These are phyloP conservation scores for Bambusicola thoracicus DNA, from an alignment of 2,113 vertebrate species.

Conservation along the genomic window DNA sequence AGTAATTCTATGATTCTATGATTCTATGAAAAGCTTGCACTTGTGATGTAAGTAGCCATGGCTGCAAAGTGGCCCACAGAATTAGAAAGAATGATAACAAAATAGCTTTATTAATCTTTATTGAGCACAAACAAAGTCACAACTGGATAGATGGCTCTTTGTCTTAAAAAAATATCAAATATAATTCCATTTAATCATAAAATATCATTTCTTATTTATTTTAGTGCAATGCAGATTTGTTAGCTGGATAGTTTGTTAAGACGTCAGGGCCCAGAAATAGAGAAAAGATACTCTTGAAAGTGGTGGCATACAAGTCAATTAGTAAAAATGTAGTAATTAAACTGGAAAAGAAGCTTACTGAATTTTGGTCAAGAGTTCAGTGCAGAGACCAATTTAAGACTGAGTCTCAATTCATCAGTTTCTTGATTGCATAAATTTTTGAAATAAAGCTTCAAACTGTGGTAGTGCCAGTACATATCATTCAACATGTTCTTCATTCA, in stretches of 20 bases:
- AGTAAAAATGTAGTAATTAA: neutral
- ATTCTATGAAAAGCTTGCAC: neutral
- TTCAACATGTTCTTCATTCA: neutral
- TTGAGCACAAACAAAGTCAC: neutral
- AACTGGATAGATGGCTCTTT: neutral
- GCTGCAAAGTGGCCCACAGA: neutral
- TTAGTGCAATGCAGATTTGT: neutral
- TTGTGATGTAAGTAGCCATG: neutral
- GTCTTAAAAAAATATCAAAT: neutral
- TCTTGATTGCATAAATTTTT: neutral
- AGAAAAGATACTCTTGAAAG: neutral
- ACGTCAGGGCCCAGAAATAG: neutral
- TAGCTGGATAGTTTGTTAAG: neutral
- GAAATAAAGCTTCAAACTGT: neutral
- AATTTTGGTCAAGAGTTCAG: neutral
- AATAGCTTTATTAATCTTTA: neutral
- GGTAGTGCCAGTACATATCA: neutral
- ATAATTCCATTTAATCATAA: neutral
- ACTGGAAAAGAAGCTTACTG: neutral
- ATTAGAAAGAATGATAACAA: neutral
- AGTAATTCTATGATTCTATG: too few species aligned
- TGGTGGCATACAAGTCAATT: neutral
- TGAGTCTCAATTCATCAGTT: neutral
- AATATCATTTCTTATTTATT: neutral
- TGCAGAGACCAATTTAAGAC: neutral